These are phyloP conservation scores for Epistrophe eligans DNA, from an alignment of 2,888 invertebrate species.

Conservation along the genomic window DNA sequence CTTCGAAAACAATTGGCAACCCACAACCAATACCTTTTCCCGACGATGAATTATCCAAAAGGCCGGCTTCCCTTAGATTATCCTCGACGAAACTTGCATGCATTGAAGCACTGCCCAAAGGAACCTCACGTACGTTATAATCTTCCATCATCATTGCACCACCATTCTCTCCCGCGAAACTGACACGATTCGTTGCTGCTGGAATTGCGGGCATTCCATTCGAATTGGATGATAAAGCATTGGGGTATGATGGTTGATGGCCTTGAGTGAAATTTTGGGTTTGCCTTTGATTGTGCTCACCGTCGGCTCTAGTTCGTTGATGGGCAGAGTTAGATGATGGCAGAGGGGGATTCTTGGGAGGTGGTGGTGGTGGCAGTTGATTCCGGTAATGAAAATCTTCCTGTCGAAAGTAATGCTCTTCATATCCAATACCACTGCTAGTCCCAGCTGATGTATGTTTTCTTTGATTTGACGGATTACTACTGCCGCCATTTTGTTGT, in stretches of 20 bases:
- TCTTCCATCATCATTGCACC: constrained; percentile 45
- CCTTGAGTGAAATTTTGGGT: constrained; percentile 64
- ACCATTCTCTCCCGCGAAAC: background rate
- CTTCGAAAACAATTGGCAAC: constrained; percentile 79
- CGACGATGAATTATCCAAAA: constrained; percentile 73
- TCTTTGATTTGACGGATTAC: constrained; percentile 73
- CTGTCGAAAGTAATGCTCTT: constrained; percentile 73
- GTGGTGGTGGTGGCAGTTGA: constrained; percentile 72
- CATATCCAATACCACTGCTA: constrained; percentile 56
- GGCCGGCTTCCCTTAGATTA: constrained; percentile 78
- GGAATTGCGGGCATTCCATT: constrained; percentile 34
- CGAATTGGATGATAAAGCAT: background rate
- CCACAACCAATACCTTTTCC: constrained; percentile 56
- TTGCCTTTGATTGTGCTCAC: constrained; percentile 78
- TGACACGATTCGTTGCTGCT: constrained; percentile 22
- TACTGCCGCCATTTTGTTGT: constrained; percentile 62
- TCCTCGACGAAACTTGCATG: constrained; percentile 77
- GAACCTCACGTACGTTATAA: constrained; percentile 77
- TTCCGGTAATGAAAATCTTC: constrained; percentile 69
- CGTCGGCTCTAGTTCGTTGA: constrained; percentile 80
- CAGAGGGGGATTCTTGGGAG: constrained; percentile 75
- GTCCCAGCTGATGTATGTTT: constrained; percentile 72
- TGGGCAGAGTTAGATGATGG: constrained; percentile 60
- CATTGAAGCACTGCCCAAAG: constrained; percentile 77
- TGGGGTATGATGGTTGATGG: constrained; percentile 62